Conservation (phyloP, 2,797 vertebrate genomes). For the Chromis chromis region DNA sequence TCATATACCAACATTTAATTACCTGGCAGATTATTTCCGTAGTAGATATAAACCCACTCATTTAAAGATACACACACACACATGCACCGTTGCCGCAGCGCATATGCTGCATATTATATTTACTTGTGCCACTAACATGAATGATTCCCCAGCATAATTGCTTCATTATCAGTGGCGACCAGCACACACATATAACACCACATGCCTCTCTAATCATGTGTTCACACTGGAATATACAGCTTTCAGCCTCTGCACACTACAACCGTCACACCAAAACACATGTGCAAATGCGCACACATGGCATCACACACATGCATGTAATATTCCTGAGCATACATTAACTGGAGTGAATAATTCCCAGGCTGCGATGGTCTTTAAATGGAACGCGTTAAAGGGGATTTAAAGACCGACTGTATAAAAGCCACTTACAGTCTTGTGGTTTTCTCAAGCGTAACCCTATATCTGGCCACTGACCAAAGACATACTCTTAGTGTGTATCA, state of each 20-base stretch:
- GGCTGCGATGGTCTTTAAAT: conserved; percentile 26
- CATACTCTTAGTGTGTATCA: neutral
- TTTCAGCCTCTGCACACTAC: neutral
- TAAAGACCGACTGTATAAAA: conserved; percentile 19
- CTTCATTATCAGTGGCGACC: conserved; percentile 67
- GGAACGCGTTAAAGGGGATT: conserved; percentile 17
- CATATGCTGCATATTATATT: conserved; percentile 47
- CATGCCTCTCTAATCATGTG: conserved; percentile 45
- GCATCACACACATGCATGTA: conserved; percentile 3
- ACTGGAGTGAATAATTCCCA: conserved; percentile 25
- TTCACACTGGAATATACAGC: conserved; percentile 34
- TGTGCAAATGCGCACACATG: conserved; percentile 7
- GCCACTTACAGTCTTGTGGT: neutral
- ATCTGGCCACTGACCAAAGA: neutral
- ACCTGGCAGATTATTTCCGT: conserved; percentile 57
- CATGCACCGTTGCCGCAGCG: neutral
- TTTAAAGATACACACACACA: conserved; percentile 24
- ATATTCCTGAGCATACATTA: conserved; percentile 44
- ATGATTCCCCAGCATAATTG: conserved; percentile 55
- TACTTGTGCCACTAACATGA: conserved; percentile 44
- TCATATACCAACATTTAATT: conserved; percentile 69
- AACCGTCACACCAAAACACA: conserved; percentile 14
- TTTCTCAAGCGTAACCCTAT: conserved; percentile 9
- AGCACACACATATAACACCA: conserved; percentile 51
- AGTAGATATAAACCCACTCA: conserved; percentile 38